Base-by-base conservation (phyloP, 2,797 vertebrate species). In the Sternarchorhynchus goeldii region DNA sequence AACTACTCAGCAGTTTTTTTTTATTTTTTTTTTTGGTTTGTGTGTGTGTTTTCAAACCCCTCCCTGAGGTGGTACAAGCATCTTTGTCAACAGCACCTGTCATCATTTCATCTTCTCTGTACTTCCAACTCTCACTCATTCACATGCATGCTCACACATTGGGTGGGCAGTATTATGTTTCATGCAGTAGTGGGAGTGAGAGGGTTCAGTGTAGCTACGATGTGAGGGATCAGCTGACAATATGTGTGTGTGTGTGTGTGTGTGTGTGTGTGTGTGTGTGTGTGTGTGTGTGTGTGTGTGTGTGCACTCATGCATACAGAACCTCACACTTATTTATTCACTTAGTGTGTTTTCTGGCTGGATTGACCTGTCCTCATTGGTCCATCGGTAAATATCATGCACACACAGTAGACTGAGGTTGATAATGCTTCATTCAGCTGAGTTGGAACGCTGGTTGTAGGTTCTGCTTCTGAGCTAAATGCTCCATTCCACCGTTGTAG, bases 1-100 rank as follows among this genome's bases (percentile, higher is more conserved):
- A 78, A 89, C 90, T 89, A 89, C 89, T 91, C 89, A 92, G 90
- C 90, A 90, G 82, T 88, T 90, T 80, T 82, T 81, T 82, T 76
- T 78, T 67, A n/a, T 25, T 25, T 25, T 25, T 25, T 64, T 66
- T 50, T 60, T 7, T 25, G 41, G n/a, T 39, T 73, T 31, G 21
- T 21, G 34, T 50, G 32, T 45, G 25, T 62, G 59, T 50, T 73
- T 41, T 31, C 74, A 76, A 71, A 73, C 36, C 59, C 76, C 73
- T 81, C 62, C 41, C 39, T 82, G 25, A 82, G 62, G 64, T 82
- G 41, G 59, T 69, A 50, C 62, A 36, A 56, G 17, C n/a, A 39
- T 80, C 45, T 55, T 63, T 76, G 32, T 75, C 65, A 45, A n/a
- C 56, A 45, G 53, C 67, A 29, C 64, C 36, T 78, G 58, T 57